These are phyloP conservation scores for Micrastur ruficollis DNA, from an alignment of 2,797 vertebrate species.

Conservation along the genomic window DNA sequence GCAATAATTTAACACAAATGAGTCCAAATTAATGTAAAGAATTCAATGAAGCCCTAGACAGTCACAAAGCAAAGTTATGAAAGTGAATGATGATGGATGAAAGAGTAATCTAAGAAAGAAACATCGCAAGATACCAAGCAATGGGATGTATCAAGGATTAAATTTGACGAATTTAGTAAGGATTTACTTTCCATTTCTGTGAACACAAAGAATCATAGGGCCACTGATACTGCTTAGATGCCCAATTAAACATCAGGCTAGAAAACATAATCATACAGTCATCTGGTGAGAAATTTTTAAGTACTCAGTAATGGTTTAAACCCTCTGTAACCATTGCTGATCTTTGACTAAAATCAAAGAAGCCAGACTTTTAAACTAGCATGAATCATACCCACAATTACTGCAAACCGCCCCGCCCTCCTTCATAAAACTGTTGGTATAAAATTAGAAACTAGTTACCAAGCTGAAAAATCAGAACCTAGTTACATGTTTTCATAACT, in stretches of 20 bases:
- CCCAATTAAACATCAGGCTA: neutral
- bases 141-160: neutral
- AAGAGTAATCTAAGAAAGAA: neutral
- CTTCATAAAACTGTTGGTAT: neutral
- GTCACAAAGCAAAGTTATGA: neutral
- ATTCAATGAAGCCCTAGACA: neutral
- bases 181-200: conserved; percentile 4
- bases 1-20: neutral
- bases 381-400: neutral
- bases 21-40: neutral
- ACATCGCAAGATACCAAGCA: neutral
- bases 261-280: conserved; percentile 9
- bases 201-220: neutral
- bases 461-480: neutral
- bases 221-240: neutral
- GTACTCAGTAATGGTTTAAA: neutral
- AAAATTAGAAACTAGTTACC: neutral
- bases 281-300: conserved; percentile 20
- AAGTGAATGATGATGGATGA: neutral
- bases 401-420: neutral
- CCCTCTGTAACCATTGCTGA: neutral
- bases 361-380: neutral
- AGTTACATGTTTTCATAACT: neutral
- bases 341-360: conserved; percentile 21
- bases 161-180: neutral